Percentiles rank a stretch among this genome's conserved stretches.
Evolutionary conservation across 2,888 invertebrate genomes (phyloP).

Genomic region (Diarsia brunnea): DNA sequence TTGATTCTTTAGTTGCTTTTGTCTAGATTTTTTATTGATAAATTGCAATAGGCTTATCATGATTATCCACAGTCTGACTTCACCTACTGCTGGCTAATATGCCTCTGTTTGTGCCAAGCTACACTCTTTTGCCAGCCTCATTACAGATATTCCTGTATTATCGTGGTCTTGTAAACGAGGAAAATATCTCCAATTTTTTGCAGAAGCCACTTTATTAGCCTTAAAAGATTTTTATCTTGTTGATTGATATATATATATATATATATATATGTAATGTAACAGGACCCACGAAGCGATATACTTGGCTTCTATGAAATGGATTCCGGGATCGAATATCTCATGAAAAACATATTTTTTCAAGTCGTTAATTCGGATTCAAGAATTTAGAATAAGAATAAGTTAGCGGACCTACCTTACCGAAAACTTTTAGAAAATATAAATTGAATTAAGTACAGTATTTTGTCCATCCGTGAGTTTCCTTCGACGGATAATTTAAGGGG

Average conservation of each 20-base stretch:
- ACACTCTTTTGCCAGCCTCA: too few relatives aligned
- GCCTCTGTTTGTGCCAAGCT: too few relatives aligned
- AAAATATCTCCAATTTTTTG: neutral
- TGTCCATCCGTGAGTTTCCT: slow-evolving; percentile 1
- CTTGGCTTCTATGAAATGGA: neutral
- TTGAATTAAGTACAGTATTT: neutral
- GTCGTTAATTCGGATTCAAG: neutral
- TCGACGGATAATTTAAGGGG: neutral
- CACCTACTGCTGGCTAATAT: too few relatives aligned
- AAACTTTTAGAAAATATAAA: neutral
- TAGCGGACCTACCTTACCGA: neutral
- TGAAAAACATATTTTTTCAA: neutral
- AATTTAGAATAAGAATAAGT: neutral
- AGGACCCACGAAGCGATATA: too few relatives aligned
- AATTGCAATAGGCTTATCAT: neutral
- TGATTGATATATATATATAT: too few relatives aligned
- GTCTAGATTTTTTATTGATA: neutral
- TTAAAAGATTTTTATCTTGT: too few relatives aligned
- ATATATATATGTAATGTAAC: too few relatives aligned
- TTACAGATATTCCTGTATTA: too few relatives aligned
- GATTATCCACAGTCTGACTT: too few relatives aligned
- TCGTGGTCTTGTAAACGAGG: neutral
- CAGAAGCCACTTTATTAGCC: neutral
- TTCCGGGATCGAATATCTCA: neutral
- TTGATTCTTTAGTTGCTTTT: slow-evolving; percentile 12